These are phyloP conservation scores for Sander lucioperca DNA, from an alignment of 2,113 vertebrate genomes.

Conservation along the genomic window DNA sequence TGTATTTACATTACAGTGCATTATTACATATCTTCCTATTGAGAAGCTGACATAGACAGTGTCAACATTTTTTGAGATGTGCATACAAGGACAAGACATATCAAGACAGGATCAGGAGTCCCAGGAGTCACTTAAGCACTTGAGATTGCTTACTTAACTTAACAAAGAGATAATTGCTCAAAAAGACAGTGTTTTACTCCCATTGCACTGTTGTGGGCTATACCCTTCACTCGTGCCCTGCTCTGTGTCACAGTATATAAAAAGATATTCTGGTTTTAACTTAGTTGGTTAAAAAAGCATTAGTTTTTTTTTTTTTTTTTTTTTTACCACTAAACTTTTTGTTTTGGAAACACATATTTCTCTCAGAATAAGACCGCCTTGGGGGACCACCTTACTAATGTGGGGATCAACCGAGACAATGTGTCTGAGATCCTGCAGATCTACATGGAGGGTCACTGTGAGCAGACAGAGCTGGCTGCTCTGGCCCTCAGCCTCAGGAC, in stretches of 20 bases:
- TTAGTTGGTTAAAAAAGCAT: no score
- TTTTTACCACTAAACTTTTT: neutral
- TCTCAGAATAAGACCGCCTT: slow-evolving; percentile 91
- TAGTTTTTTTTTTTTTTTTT: neutral
- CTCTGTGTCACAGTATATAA: neutral
- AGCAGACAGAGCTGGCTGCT: slow-evolving; percentile 86
- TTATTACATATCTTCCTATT: neutral
- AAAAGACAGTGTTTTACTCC: slow-evolving; percentile 14
- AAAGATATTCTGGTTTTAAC: neutral
- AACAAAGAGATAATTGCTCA: slow-evolving; percentile 19
- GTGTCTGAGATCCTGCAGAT: slow-evolving; percentile 96
- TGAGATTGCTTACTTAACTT: neutral
- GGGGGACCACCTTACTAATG: slow-evolving; percentile 91
- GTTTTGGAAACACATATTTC: neutral
- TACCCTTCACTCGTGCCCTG: neutral
- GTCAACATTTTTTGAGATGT: slow-evolving; percentile 9
- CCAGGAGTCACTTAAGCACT: slow-evolving; percentile 22
- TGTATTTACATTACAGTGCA: slow-evolving; percentile 16
- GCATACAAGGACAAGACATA: neutral
- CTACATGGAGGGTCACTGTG: slow-evolving; percentile 93
- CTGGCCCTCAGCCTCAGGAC: slow-evolving; percentile 92
- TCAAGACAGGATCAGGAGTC: no score
- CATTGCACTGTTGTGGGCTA: neutral
- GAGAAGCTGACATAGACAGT: neutral
- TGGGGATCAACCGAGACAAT: slow-evolving; percentile 92